Conservation (phyloP, 2,888 invertebrate genomes). For the Myopa testacea region DNA sequence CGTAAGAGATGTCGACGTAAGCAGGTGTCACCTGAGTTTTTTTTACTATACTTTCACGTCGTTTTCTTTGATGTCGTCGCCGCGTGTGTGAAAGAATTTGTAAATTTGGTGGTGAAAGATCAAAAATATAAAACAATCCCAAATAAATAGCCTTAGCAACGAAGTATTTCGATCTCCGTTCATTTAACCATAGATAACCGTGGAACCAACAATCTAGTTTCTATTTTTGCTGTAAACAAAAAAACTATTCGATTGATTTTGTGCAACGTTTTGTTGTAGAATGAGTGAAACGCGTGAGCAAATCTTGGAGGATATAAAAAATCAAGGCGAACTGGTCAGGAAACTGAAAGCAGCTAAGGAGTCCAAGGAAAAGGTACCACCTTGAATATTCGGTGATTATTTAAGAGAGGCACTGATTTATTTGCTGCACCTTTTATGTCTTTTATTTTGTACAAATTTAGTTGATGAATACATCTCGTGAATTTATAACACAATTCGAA, state of each 20-base stretch:
- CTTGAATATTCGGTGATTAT: background rate
- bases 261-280: constrained; percentile 42
- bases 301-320: constrained; percentile 74
- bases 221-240: background rate
- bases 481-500: background rate
- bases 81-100: background rate
- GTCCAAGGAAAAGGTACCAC: constrained; percentile 77
- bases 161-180: too few species aligned
- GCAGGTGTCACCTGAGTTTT: too few species aligned
- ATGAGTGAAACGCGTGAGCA: constrained; percentile 71
- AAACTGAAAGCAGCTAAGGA: constrained; percentile 85
- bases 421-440: constrained; percentile 18
- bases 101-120: background rate
- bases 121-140: background rate
- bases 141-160: too few species aligned
- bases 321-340: constrained; percentile 85
- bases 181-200: too few species aligned
- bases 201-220: too few species aligned
- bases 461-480: background rate
- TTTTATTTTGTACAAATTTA: background rate
- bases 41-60: background rate
- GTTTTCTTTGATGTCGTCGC: background rate
- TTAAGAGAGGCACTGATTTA: background rate
- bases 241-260: background rate
- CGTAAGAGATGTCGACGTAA: too few species aligned